phyloP scores from a whole-genome alignment of 2,113 vertebrate genomes.

The Laterallus jamaicensis region DNA sequence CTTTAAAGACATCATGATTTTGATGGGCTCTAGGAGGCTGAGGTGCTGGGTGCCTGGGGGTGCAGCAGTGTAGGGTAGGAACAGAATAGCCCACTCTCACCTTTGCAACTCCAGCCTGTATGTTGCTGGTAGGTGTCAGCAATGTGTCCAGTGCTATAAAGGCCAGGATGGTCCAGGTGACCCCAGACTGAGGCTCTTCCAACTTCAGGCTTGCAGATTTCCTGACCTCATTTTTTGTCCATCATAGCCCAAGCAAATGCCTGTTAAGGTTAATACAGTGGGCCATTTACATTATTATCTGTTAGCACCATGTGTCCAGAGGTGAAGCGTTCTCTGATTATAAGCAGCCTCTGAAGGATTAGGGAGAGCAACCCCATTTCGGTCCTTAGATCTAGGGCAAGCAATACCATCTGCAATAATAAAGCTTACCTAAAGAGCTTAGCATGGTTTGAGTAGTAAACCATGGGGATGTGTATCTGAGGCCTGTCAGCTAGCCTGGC shows the following conservation, averaged over 20 bases:
- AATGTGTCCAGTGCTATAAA: neutral
- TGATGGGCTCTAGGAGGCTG: fast-evolving
- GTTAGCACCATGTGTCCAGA: neutral
- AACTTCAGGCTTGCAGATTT: neutral
- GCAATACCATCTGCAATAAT: conserved; percentile 35
- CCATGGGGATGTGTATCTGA: neutral
- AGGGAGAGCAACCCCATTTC: neutral
- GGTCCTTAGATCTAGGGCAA: conserved; percentile 28
- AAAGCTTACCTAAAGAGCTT: conserved; percentile 48
- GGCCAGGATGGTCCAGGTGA: neutral
- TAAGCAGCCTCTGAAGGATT: conserved; percentile 53
- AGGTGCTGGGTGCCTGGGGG: neutral
- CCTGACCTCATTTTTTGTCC: conserved; percentile 45
- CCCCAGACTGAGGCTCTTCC: neutral
- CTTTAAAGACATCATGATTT: neutral
- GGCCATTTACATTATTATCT: conserved; percentile 5
- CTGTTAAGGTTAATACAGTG: conserved; percentile 7
- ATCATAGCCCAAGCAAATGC: neutral
- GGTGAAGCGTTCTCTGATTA: conserved; percentile 31
- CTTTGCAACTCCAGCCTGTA: neutral
- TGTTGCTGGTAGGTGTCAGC: neutral
- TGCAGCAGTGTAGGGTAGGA: neutral
- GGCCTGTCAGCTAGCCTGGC: neutral
- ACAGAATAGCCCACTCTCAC: neutral
- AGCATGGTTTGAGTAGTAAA: neutral